Conservation (phyloP, 2,888 invertebrate genomes). For the Lampropteryx suffumata region DNA sequence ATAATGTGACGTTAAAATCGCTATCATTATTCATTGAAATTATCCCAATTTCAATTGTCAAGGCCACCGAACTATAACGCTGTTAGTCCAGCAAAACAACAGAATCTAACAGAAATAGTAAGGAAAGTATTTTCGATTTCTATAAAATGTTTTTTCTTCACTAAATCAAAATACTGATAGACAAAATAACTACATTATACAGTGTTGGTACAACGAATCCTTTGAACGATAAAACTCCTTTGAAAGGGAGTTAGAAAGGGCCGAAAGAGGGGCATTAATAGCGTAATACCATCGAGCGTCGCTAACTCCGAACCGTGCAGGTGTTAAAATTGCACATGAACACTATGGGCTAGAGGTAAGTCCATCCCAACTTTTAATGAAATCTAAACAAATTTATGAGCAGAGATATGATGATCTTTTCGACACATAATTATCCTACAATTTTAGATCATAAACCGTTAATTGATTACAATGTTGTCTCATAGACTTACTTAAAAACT, state of each 20-base stretch:
- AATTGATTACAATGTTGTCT: too few species aligned
- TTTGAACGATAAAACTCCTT: slow-evolving; percentile 24
- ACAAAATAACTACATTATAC: slow-evolving; percentile 6
- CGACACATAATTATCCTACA: too few species aligned
- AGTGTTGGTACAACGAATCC: slow-evolving; percentile 19
- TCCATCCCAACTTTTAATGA: slow-evolving; percentile 49
- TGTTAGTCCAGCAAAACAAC: too few species aligned
- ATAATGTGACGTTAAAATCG: too few species aligned
- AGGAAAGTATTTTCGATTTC: too few species aligned
- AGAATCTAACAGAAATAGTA: too few species aligned
- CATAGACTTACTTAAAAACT: too few species aligned
- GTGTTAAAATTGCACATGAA: slow-evolving; percentile 30
- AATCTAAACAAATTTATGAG: slow-evolving; percentile 41
- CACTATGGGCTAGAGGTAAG: slow-evolving; percentile 41
- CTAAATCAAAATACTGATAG: slow-evolving; percentile 10
- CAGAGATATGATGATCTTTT: slow-evolving; percentile 32
- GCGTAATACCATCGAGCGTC: slow-evolving; percentile 22
- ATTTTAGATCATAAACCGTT: too few species aligned
- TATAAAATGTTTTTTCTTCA: too few species aligned
- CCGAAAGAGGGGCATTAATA: slow-evolving; percentile 27
- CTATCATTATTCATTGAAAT: too few species aligned
- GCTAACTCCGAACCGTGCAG: slow-evolving; percentile 21
- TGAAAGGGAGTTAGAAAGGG: slow-evolving; percentile 27
- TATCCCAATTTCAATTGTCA: too few species aligned
- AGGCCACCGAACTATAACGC: too few species aligned